Evolutionary conservation across 2,888 invertebrate species (phyloP), one percentile per base, ranked within the genome.

Genomic region (Caenorhabditis sulstoni): DNA sequence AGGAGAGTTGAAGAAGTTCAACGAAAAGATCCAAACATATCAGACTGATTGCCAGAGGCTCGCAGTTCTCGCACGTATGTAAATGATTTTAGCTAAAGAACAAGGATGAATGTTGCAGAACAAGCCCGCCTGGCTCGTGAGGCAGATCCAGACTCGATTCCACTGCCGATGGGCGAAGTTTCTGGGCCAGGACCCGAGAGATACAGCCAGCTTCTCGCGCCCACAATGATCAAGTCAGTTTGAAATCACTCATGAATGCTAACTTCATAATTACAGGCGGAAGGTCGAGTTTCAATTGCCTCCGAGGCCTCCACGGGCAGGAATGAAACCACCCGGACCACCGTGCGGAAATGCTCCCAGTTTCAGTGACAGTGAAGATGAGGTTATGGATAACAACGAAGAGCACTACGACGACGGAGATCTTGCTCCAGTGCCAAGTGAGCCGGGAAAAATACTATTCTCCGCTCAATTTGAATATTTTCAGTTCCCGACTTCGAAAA

Each of bases 261-360:
- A 11, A 16, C 49, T 76, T 44, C 55, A 83, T 8, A 11, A 12
- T 57, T 76, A 37, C 59, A 83, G 81, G 45, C 74, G 80, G 44
- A 80, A 76, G 57, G 84, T 84, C n/a, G 84, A 84, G 29, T 81
- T 84, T 62, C 71, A 80, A 61, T 65, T 84, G 20, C 81, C 84
- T 1, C 47, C 68, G 5, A 49, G 79, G 35, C 62, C 79, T 9
- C 66, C 70, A 0, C 65, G 68, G n/a, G 65, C 67, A n/a, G 64
- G 68, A 18, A 39, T 62, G 20, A 74, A 79, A 35, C 83, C 83
- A 1, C 83, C 84, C n/a, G 88, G 88, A 12, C 85, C 85, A 7
- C 88, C 88, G 9, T 82, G 85, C 50, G 87, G 87, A 44, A 20
- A 81, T 18, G 85, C 87, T 9, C 86, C 82, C 9, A 73, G 64